phyloP scores from a whole-genome alignment of 2,113 vertebrate genomes.

The Columbina picui region DNA sequence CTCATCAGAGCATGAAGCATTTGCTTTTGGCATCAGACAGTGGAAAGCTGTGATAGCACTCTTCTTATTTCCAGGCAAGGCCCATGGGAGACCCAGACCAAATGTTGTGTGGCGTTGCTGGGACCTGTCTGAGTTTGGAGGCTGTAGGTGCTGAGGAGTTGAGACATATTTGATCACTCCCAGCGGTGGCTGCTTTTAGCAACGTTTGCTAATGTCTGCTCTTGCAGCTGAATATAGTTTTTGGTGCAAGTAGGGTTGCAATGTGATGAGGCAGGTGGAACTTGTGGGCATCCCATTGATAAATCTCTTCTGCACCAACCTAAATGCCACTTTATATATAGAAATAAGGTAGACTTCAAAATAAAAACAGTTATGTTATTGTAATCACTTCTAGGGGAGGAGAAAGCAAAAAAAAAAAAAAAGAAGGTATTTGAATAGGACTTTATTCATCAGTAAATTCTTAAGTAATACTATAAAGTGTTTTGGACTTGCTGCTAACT shows the following conservation, averaged over 20 bases:
- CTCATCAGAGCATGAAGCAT: not conserved
- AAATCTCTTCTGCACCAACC: not conserved
- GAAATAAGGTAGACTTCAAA: not conserved
- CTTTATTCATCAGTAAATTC: not conserved
- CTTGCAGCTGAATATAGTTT: not conserved
- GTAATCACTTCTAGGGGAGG: not conserved
- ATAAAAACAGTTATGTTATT: not conserved
- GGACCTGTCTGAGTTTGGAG: fast-evolving
- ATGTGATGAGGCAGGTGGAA: not conserved
- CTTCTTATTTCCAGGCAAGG: not conserved
- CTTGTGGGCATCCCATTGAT: not conserved
- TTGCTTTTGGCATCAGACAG: not conserved
- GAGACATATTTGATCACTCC: not conserved
- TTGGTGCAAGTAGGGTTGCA: not conserved
- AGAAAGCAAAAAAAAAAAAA: not conserved
- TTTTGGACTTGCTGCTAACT: not conserved
- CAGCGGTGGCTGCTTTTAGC: not conserved
- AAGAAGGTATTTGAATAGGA: not conserved
- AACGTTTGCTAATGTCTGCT: not conserved
- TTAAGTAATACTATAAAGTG: not conserved
- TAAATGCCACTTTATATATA: not conserved
- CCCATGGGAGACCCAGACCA: not conserved
- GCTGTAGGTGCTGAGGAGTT: not conserved
- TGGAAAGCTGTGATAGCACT: not conserved
- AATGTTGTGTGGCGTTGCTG: not conserved